Base-by-base conservation (phyloP, 2,113 vertebrate species). In the Chinchilla lanigera region DNA sequence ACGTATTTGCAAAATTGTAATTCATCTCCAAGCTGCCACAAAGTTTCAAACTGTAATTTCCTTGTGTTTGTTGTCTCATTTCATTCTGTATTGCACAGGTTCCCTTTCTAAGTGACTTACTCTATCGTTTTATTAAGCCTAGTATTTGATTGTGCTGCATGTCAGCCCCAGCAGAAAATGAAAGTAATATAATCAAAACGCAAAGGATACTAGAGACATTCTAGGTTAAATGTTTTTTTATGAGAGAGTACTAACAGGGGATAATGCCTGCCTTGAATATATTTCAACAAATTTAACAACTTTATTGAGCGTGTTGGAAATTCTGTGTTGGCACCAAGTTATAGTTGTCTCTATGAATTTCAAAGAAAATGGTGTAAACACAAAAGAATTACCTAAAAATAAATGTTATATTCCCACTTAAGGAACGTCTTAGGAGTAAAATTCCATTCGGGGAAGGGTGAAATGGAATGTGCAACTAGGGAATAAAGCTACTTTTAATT, bases 401-500 rank as follows among this genome's bases (percentile, higher is more conserved):
- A 96, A 96, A 97, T 69, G 82, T 93, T 83, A 88, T 90, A 93
- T 95, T 93, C 28, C 38, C 89, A 95, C 90, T 97, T 89, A 85
- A 8, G 92, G 84, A 94, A 44, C 17, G 89, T 10, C 73, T 94
- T 89, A 90, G 87, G 85, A 98, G 11, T 87, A 86, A 97, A 97
- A 96, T 94, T 93, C 56, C 88, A 96, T 93, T 96, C 93, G 97
- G 20, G 38, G 78, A 97, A 69, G 16, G 91, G 73, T 96, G 52
- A 97, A 97, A 96, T 93, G 41, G 92, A 96, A 69, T 71, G 94
- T 77, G 88, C 86, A 30, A 2, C 65, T 93, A 93, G 86, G 86
- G 83, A 96, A 97, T 93, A 96, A 94, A 97, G 86, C 35, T 58
- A 84, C 88, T 38, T 88, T 97, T 97, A 97, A 97, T 98, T 97